Percentiles rank a stretch among this genome's conserved stretches.
phyloP scores from a whole-genome alignment of 2,888 invertebrate species.

The Drosophila siamana region DNA sequence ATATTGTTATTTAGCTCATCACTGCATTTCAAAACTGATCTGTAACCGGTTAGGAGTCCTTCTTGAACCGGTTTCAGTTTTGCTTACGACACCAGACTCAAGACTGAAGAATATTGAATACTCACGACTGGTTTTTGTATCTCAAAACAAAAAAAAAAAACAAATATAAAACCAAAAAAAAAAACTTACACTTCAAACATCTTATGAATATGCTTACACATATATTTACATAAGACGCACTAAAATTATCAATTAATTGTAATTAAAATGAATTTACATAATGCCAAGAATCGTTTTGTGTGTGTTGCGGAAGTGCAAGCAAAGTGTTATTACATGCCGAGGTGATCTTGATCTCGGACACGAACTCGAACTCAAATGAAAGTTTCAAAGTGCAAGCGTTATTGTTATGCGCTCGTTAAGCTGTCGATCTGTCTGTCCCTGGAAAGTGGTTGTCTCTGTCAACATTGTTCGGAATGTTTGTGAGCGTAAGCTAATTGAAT shows the following conservation, averaged over 20 bases:
- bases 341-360: neutral
- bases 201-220: slow-evolving; percentile 5
- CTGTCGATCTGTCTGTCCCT: slow-evolving; percentile 19
- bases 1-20: neutral
- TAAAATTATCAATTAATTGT: neutral
- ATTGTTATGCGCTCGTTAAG: slow-evolving; percentile 7
- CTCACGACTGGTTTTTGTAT: neutral
- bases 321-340: neutral
- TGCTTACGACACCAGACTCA: neutral
- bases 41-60: slow-evolving; percentile 15
- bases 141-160: no score
- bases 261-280: slow-evolving; percentile 16
- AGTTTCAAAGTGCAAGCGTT: slow-evolving; percentile 4
- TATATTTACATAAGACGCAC: slow-evolving; percentile 6
- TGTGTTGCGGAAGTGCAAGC: slow-evolving; percentile 2
- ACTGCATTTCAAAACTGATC: slow-evolving; percentile 6
- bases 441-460: slow-evolving; percentile 25
- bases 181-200: slow-evolving; percentile 1
- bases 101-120: slow-evolving; percentile 1
- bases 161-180: neutral
- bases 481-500: slow-evolving; percentile 39
- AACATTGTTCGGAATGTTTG: slow-evolving; percentile 24
- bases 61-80: slow-evolving; percentile 4
- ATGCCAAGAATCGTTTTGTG: neutral
- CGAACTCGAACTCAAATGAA: neutral